Evolutionary conservation across 2,797 vertebrate species (phyloP).

Genomic region (Sebastes trivittatus): DNA sequence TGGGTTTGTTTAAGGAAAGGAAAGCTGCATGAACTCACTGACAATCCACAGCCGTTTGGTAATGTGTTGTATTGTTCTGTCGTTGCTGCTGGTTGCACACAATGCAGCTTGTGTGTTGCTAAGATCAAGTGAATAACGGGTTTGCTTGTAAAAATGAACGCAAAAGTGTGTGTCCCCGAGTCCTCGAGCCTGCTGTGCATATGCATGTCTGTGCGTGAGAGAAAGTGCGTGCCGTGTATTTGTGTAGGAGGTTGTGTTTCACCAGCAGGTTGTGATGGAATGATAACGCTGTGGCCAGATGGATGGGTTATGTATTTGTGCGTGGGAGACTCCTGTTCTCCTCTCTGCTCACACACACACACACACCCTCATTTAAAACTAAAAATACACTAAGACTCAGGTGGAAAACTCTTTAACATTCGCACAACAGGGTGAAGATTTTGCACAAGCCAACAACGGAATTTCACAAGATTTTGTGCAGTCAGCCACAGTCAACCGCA

Average conservation of each 20-base stretch:
- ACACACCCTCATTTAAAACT: conserved; percentile 43
- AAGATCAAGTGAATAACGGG: conserved; percentile 45
- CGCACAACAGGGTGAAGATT: not conserved
- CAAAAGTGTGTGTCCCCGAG: conserved; percentile 30
- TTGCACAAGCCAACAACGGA: not conserved
- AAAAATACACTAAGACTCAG: conserved; percentile 60
- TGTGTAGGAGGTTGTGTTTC: conserved; percentile 63
- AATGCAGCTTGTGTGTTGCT: conserved; percentile 52
- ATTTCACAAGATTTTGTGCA: not conserved
- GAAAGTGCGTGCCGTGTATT: not conserved
- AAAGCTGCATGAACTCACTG: conserved; percentile 20
- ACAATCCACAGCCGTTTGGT: conserved; percentile 21
- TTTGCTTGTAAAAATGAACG: conserved; percentile 29
- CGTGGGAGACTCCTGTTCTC: conserved; percentile 65
- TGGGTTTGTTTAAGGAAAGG: conserved; percentile 46
- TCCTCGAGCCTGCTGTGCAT: not conserved
- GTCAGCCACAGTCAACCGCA: not conserved
- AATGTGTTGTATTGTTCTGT: conserved; percentile 24
- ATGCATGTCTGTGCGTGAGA: not conserved
- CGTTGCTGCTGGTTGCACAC: conserved; percentile 30
- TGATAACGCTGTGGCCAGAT: conserved; percentile 65
- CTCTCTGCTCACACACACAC: conserved; percentile 36
- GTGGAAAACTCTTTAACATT: conserved; percentile 27
- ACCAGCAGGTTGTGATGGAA: conserved; percentile 66
- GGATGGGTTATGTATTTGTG: conserved; percentile 54